Conservation (phyloP, 2,113 vertebrate genomes). For the Micronycteris hirsuta region DNA sequence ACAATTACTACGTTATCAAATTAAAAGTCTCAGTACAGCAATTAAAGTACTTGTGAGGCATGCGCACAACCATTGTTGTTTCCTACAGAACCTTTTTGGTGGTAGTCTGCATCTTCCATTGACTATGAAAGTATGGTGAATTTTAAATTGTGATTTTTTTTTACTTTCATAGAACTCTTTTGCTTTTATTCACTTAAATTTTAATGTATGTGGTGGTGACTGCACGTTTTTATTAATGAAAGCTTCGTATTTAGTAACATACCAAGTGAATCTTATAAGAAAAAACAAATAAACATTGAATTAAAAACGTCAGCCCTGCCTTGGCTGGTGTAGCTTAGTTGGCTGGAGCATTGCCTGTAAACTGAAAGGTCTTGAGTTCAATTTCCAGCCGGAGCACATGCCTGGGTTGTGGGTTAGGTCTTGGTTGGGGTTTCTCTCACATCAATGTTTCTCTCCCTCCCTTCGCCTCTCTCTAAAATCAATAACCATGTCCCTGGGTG, state of each 20-base stretch:
- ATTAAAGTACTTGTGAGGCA: background rate
- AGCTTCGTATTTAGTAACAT: conserved; percentile 2
- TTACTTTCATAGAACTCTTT: background rate
- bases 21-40: background rate
- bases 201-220: background rate
- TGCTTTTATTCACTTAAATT: conserved; percentile 5
- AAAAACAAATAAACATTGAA: background rate
- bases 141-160: background rate
- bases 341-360: too few relatives aligned
- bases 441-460: background rate
- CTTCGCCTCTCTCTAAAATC: background rate
- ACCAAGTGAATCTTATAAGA: background rate
- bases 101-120: background rate
- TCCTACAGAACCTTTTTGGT: background rate
- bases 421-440: too few relatives aligned
- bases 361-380: too few relatives aligned
- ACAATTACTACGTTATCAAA: background rate
- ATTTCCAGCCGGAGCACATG: too few relatives aligned
- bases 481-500: too few relatives aligned
- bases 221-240: conserved; percentile 3
- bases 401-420: too few relatives aligned
- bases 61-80: background rate
- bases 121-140: background rate
- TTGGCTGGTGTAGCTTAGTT: too few relatives aligned
- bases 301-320: background rate